Evolutionary conservation across 2,888 invertebrate species (phyloP), one percentile per base, ranked within the genome.

Genomic region (Drosophila ustulata): DNA sequence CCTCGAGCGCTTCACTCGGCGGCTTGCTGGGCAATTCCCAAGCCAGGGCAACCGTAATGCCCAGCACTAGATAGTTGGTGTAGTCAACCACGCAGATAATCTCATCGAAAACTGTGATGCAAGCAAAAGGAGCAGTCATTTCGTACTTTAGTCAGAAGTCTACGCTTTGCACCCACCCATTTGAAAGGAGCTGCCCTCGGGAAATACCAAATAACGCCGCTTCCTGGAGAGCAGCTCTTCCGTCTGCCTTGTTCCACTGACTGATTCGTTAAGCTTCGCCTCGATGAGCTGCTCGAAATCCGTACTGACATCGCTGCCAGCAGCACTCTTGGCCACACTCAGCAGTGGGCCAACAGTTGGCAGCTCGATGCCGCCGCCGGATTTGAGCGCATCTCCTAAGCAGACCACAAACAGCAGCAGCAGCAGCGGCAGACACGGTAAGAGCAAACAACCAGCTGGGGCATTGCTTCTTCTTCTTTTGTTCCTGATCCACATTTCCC

Each of bases 21-120:
- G 93, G 94, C 70, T 95, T 94, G 74, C 95, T 95, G 0, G 96
- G 96, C 46, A 96, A 90, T 84, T 96, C 95, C 94, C 95, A 96
- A 2, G 96, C 96, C 80, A 96, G 91, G 0, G 96, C 96, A 0
- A 96, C 95, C 0, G 96, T 96, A 52, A 95, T 93, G 0, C 96
- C 96, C 82, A 95, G 93, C 8, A 95, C 93, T 70, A 96, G 94
- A 64, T 92, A 91, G 72, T 92, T 92, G 3, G 91, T 92, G 43
- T 88, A 89, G 66, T 92, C 92, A n/a, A 92, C 92, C 37, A 92
- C 85, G 41, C 92, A 92, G 56, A 92, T 82, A 69, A 92, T 91
- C 66, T 91, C 89, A 79, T 93, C 92, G 68, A 82, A 91, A 41
- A 92, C 92, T 92, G 34, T 13, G n/a, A 23, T 9, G 3, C n/a